Evolutionary conservation across 2,888 invertebrate genomes (phyloP).

Genomic region (Sinhomidia bicolor): DNA sequence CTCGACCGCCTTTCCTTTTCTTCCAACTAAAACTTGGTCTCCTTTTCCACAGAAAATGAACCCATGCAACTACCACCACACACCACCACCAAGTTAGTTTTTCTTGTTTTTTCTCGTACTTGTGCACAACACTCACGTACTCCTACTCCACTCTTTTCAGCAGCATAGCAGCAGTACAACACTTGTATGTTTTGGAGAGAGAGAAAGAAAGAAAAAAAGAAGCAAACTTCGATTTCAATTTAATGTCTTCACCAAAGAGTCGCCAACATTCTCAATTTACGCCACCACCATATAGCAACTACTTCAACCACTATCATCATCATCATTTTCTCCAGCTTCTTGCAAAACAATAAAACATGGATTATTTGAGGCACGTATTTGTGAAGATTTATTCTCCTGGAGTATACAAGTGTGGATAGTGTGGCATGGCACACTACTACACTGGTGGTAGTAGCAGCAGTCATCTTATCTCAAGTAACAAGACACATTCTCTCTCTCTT

Average conservation of each 20-base stretch:
- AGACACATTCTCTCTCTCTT: neutral
- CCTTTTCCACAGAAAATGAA: conserved; percentile 17
- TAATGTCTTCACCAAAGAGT: conserved; percentile 73
- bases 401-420: neutral
- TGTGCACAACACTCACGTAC: conserved; percentile 67
- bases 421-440: too few species aligned
- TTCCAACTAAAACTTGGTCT: neutral
- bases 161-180: neutral
- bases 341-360: conserved; percentile 74
- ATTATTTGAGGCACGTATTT: conserved; percentile 74
- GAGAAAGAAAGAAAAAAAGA: conserved; percentile 49
- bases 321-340: conserved; percentile 44
- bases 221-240: conserved; percentile 72
- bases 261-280: conserved; percentile 71
- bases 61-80: neutral
- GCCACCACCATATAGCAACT: conserved; percentile 40
- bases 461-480: conserved; percentile 44
- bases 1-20: conserved; percentile 8
- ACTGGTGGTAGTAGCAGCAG: neutral
- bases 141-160: conserved; percentile 35
- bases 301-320: neutral
- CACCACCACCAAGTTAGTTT: conserved; percentile 1
- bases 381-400: conserved; percentile 67
- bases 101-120: conserved; percentile 19
- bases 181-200: neutral